phyloP scores from a whole-genome alignment of 2,888 invertebrate genomes.

The Drosophila parthenogenetica region DNA sequence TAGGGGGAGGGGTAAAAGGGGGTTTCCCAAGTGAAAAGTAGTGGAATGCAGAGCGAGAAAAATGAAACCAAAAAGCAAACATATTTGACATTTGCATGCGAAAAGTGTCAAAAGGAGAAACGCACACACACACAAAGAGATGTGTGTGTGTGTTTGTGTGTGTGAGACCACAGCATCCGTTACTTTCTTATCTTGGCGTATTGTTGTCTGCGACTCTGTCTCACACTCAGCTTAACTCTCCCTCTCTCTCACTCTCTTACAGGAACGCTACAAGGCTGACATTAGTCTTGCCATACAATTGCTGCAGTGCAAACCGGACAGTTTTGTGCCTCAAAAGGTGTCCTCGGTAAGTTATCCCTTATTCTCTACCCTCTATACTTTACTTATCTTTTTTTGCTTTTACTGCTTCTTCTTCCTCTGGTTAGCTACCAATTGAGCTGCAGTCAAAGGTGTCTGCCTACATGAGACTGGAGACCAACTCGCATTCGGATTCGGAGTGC shows the following conservation, averaged over 20 bases:
- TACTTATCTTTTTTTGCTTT: neutral
- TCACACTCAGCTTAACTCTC: neutral
- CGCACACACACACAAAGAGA: conserved; percentile 21
- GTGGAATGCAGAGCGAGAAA: neutral
- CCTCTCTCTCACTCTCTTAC: conserved; percentile 50
- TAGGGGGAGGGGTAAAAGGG: neutral
- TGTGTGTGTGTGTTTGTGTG: no score
- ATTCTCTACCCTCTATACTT: neutral
- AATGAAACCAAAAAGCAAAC: conserved; percentile 56
- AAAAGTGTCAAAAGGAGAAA: conserved; percentile 70
- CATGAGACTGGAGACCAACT: conserved; percentile 85
- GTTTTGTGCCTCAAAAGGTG: conserved; percentile 96
- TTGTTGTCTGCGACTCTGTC: conserved; percentile 32
- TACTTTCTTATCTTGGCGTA: conserved; percentile 58
- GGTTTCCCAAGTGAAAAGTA: neutral
- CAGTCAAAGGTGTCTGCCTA: conserved; percentile 95
- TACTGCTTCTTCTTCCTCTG: neutral
- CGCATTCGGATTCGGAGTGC: conserved; percentile 85
- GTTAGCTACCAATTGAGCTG: conserved; percentile 94
- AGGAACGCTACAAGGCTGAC: conserved; percentile 97
- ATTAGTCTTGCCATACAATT: conserved; percentile 97
- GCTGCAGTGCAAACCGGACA: conserved; percentile 97
- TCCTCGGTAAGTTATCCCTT: conserved; percentile 90
- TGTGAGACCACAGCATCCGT: conserved; percentile 53
- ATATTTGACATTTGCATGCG: conserved; percentile 78